Evolutionary conservation across 2,113 vertebrate species (phyloP).

Genomic region (Microcebus murinus): DNA sequence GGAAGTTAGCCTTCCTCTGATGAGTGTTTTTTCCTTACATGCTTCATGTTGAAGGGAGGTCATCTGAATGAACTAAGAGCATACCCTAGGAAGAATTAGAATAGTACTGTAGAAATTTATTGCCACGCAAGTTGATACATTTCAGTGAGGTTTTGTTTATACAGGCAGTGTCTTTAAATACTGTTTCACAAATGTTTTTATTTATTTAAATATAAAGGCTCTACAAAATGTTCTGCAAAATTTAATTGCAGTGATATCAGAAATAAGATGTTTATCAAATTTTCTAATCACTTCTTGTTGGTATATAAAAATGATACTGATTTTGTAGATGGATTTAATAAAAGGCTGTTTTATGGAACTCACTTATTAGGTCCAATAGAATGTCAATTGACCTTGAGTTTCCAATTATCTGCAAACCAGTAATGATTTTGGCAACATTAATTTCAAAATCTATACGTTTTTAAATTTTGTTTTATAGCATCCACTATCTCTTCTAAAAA

Average conservation of each 20-base stretch:
- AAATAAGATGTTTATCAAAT: background rate
- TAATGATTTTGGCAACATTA: background rate
- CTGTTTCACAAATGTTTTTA: background rate
- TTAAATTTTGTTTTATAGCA: background rate
- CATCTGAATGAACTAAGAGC: background rate
- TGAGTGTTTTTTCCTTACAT: background rate
- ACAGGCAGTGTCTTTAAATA: background rate
- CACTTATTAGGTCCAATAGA: background rate
- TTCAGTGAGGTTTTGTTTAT: background rate
- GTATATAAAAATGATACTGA: background rate
- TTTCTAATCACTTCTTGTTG: background rate
- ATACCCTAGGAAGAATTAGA: background rate
- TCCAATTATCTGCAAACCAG: background rate
- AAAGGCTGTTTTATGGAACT: background rate
- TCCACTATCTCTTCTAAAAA: background rate
- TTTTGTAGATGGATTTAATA: background rate
- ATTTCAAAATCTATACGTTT: background rate
- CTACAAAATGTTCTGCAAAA: background rate
- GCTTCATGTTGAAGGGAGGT: background rate
- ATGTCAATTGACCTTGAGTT: background rate
- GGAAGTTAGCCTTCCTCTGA: background rate
- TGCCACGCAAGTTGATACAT: background rate
- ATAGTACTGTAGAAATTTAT: background rate
- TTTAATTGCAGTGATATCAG: background rate
- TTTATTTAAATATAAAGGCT: background rate